These are phyloP conservation scores for Zele albiditarsus DNA, from an alignment of 2,888 invertebrate species.

Conservation along the genomic window DNA sequence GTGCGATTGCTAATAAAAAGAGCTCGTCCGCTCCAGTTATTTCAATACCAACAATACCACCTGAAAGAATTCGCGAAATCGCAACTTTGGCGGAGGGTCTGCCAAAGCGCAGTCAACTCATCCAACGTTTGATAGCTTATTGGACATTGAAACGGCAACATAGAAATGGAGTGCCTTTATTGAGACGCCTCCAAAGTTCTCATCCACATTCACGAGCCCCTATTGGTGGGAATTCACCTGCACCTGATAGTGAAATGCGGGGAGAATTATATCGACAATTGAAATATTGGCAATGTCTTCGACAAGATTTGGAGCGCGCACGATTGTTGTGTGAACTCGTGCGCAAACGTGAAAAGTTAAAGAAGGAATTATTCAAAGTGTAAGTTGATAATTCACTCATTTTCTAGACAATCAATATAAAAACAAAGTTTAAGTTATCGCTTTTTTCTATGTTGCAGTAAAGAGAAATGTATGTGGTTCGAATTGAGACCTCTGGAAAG, in stretches of 20 bases:
- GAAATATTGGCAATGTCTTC: constrained; percentile 94
- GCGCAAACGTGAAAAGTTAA: constrained; percentile 95
- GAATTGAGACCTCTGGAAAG: constrained; percentile 88
- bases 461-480: constrained; percentile 86
- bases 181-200: constrained; percentile 85
- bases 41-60: constrained; percentile 93
- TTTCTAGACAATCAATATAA: not conserved
- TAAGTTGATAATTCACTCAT: constrained; percentile 59
- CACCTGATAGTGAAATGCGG: constrained; percentile 68
- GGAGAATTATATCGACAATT: constrained; percentile 88
- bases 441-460: constrained; percentile 64
- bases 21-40: constrained; percentile 93
- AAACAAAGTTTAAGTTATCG: constrained; percentile 2
- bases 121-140: constrained; percentile 92
- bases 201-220: constrained; percentile 69
- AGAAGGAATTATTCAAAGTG: constrained; percentile 88
- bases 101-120: constrained; percentile 87
- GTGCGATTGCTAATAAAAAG: constrained; percentile 78
- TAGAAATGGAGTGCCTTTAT: constrained; percentile 94
- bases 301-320: constrained; percentile 95
- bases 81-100: constrained; percentile 77
- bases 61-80: constrained; percentile 90
- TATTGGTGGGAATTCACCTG: constrained; percentile 61
- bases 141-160: constrained; percentile 98
- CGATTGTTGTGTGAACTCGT: constrained; percentile 93